These are phyloP conservation scores for Pyrgilauda ruficollis DNA, from an alignment of 2,113 vertebrate species.

Conservation along the genomic window DNA sequence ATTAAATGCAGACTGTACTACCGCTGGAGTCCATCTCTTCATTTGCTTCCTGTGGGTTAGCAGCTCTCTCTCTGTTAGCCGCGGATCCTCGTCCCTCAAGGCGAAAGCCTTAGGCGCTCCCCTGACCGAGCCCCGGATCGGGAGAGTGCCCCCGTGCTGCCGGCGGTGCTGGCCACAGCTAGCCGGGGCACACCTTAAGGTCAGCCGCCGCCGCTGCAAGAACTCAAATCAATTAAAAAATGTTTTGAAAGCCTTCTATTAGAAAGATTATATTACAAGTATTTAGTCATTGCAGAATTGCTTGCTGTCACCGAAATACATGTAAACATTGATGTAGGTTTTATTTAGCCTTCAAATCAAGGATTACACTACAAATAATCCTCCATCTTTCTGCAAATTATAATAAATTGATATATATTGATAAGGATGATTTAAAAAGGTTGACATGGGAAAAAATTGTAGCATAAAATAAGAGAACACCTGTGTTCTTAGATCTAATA, in stretches of 20 bases:
- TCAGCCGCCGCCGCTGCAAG: too few species aligned
- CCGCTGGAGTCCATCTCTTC: too few species aligned
- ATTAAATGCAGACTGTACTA: too few species aligned
- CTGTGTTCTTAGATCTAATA: not conserved
- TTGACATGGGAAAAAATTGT: not conserved
- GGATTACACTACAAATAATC: not conserved
- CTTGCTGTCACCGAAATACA: not conserved
- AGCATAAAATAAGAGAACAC: not conserved
- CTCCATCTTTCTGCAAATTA: not conserved
- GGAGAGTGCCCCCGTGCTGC: too few species aligned
- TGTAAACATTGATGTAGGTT: not conserved
- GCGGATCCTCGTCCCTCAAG: too few species aligned
- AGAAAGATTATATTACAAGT: not conserved
- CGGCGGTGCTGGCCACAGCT: too few species aligned
- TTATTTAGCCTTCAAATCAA: not conserved
- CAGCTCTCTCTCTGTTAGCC: too few species aligned
- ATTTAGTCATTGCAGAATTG: not conserved
- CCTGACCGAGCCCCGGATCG: too few species aligned
- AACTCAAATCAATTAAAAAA: not conserved
- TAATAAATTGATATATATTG: not conserved
- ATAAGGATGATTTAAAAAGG: not conserved
- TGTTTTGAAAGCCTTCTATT: not conserved
- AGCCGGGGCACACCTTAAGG: too few species aligned
- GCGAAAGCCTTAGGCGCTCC: too few species aligned
- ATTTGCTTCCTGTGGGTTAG: too few species aligned